Base-by-base conservation (phyloP, 2,113 vertebrate genomes). In the Sorex araneus region DNA sequence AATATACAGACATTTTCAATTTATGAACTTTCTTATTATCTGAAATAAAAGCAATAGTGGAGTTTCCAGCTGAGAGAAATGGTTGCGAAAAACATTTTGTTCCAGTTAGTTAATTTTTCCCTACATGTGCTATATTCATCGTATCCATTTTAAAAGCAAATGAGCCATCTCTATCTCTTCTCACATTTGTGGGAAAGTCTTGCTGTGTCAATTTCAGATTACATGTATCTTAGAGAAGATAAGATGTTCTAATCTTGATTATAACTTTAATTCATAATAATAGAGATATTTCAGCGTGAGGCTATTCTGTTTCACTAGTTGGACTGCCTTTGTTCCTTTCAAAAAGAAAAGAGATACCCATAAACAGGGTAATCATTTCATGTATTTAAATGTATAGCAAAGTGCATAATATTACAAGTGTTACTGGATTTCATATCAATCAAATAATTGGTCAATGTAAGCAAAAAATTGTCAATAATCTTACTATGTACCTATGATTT, bases 61-160 rank as follows among this genome's bases (percentile, higher is more conserved):
- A 69, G 90, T 96, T 97, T 98, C 98, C 97, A 98, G 95, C 98
- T 97, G 98, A 98, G 98, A 97, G 87, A 95, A 97, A 93, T 97
- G 94, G 97, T 96, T 97, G 92, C 93, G 93, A 97, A 96, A 98
- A 97, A 94, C 94, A 97, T 98, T 98, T 97, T 97, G 96, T 95
- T 97, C 96, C 95, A 98, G 96, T 98, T 98, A 98, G 97, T 98
- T 98, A 98, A 98, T 97, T 98, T 96, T 98, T 98, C 96, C 84
- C 96, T 97, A 98, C 97, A 97, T 98, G 97, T 98, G 77, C 94
- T 97, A 85, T 97, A 97, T 97, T 97, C 97, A 97, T 54, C 93
- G 77, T 96, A 97, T 97, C 96, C 96, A 97, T 98, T 98, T 97
- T 97, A 98, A 98, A 98, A 97, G 94, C 96, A 98, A 98, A 98